A percentile compares a stretch with the other conserved stretches of the same genome.
These are phyloP conservation scores for Temnothorax ravouxi DNA, from an alignment of 2,888 invertebrate species.

Conservation along the genomic window DNA sequence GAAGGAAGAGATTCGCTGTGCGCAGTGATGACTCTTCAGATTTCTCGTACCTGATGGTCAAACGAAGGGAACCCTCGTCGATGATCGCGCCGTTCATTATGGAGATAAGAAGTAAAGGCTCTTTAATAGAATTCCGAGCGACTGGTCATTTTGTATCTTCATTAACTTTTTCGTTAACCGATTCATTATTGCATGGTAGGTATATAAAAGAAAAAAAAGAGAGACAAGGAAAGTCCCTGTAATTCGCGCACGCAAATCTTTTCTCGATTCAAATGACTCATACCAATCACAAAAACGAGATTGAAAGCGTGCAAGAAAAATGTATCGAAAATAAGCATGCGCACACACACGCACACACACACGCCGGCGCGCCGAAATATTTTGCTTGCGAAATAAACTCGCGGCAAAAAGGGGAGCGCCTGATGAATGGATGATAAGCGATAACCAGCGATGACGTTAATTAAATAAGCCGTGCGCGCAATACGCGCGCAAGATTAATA, in stretches of 20 bases:
- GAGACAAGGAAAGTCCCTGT: background rate
- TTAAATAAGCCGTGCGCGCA: constrained; percentile 35
- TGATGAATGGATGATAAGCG: constrained; percentile 45
- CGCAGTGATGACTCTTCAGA: constrained; percentile 72
- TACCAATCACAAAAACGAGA: constrained; percentile 45
- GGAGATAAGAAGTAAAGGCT: constrained; percentile 64
- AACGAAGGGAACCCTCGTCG: constrained; percentile 57
- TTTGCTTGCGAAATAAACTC: constrained; percentile 34
- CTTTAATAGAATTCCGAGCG: constrained; percentile 72
- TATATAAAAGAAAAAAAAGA: background rate
- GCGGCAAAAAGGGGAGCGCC: constrained; percentile 14
- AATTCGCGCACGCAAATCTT: constrained; percentile 28
- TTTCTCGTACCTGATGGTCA: constrained; percentile 67
- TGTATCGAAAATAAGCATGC: constrained; percentile 15
- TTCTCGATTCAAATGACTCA: constrained; percentile 54
- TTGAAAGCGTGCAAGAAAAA: constrained; percentile 43
- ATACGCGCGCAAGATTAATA: background rate
- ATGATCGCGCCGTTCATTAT: constrained; percentile 73
- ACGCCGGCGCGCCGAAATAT: constrained; percentile 29
- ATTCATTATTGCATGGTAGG: constrained; percentile 49
- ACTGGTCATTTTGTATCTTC: constrained; percentile 60
- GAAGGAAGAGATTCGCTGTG: constrained; percentile 56
- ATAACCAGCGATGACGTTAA: constrained; percentile 44
- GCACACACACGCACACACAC: background rate
- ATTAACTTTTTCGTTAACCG: constrained; percentile 58